A percentile compares a stretch with the other conserved stretches of the same genome.
These are phyloP conservation scores for Uropsilus gracilis DNA, from an alignment of 2,113 vertebrate genomes.

Conservation along the genomic window DNA sequence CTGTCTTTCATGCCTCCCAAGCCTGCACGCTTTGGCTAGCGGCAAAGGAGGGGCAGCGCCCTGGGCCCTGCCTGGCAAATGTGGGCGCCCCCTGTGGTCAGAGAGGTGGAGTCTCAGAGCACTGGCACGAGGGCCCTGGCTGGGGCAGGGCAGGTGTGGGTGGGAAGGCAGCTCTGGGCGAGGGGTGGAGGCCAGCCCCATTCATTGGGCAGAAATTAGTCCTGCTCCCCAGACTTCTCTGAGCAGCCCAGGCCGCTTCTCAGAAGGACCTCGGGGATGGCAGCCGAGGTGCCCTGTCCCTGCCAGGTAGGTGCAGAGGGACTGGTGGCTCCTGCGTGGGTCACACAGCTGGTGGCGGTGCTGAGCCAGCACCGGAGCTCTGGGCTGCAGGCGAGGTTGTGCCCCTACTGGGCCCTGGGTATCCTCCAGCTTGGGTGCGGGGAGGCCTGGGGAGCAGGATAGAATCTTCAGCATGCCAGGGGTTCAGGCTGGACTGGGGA, in stretches of 20 bases:
- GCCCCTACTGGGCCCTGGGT: accelerated
- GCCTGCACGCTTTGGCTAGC: accelerated
- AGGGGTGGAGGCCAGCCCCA: background rate
- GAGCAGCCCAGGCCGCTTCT: accelerated
- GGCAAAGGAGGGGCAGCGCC: background rate
- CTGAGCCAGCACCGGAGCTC: background rate
- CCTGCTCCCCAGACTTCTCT: too few species aligned
- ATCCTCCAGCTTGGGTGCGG: background rate
- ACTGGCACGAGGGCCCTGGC: background rate
- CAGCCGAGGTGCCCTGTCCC: background rate
- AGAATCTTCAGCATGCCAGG: background rate
- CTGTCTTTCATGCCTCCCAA: background rate
- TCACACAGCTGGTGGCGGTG: too few species aligned
- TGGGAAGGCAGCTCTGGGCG: background rate
- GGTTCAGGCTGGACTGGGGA: background rate
- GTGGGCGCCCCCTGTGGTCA: accelerated
- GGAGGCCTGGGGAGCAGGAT: background rate
- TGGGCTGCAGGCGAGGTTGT: accelerated
- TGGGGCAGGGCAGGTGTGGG: too few species aligned
- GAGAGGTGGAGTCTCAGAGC: background rate
- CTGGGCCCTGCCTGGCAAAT: background rate
- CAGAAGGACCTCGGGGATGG: accelerated
- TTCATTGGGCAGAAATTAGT: too few species aligned
- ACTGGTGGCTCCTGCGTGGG: background rate
- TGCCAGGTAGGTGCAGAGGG: background rate